Conservation (phyloP, 2,113 vertebrate species). For the Smithornis capensis region DNA sequence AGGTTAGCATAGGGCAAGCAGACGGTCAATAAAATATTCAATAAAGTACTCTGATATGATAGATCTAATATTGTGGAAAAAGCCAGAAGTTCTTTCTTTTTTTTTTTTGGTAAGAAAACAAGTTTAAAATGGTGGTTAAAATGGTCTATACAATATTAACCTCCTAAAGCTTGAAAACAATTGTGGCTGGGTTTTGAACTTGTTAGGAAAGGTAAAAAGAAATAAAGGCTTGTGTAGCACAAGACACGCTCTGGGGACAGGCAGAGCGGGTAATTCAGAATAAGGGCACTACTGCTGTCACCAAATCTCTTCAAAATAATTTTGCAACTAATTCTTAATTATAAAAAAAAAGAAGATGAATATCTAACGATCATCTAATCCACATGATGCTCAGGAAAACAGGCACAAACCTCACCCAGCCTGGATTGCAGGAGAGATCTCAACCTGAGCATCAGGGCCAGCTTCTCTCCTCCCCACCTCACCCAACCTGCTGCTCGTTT, state of each 20-base stretch:
- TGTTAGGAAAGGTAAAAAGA: not conserved
- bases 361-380: not conserved
- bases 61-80: conserved; percentile 81
- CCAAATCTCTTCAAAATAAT: not conserved
- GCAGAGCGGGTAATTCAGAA: not conserved
- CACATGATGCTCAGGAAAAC: not conserved
- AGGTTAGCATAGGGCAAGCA: conserved; percentile 86
- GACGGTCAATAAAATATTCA: conserved; percentile 92
- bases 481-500: not conserved
- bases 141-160: not conserved
- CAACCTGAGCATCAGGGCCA: not conserved
- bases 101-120: not conserved
- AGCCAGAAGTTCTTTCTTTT: not conserved
- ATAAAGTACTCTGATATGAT: conserved; percentile 84
- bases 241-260: accelerated
- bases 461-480: not conserved
- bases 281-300: accelerated
- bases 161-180: not conserved
- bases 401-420: not conserved
- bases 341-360: not conserved
- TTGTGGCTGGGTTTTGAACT: not conserved
- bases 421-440: not conserved
- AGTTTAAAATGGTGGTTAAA: not conserved
- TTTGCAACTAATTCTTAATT: not conserved
- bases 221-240: not conserved